phyloP scores from a whole-genome alignment of 2,113 vertebrate species.

The Syngnathus floridae region DNA sequence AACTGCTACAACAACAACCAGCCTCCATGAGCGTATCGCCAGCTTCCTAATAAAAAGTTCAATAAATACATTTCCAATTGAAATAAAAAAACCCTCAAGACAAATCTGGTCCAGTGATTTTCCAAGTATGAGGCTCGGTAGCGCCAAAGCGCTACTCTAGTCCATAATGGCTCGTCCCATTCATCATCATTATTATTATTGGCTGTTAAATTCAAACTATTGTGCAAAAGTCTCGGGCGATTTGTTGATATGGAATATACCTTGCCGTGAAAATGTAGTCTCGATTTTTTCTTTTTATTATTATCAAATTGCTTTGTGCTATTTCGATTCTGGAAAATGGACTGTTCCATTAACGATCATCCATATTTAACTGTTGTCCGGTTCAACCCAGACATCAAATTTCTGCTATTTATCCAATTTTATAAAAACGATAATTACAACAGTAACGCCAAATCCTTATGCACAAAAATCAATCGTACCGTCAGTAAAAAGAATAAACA shows the following conservation, averaged over 20 bases:
- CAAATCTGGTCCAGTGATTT: not conserved
- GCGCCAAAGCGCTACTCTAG: not conserved
- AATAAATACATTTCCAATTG: constrained; percentile 25
- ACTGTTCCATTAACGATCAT: not conserved
- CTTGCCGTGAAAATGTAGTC: too few relatives aligned
- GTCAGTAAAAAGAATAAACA: not conserved
- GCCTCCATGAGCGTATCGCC: not conserved
- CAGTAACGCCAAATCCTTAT: too few relatives aligned
- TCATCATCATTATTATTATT: not conserved
- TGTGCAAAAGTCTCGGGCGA: not conserved
- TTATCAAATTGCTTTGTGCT: too few relatives aligned
- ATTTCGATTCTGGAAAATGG: not conserved
- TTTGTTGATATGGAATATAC: too few relatives aligned
- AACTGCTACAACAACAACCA: constrained; percentile 3
- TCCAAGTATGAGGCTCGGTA: too few relatives aligned
- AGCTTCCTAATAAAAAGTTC: constrained; percentile 12
- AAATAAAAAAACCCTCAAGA: constrained; percentile 6
- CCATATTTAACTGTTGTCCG: not conserved
- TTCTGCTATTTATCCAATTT: not conserved
- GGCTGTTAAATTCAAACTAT: not conserved
- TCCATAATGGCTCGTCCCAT: not conserved
- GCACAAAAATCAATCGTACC: not conserved
- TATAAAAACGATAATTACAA: too few relatives aligned
- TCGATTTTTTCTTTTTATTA: too few relatives aligned
- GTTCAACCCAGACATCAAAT: not conserved